Conservation (phyloP, 2,797 vertebrate genomes). For the Siniperca undulata region DNA sequence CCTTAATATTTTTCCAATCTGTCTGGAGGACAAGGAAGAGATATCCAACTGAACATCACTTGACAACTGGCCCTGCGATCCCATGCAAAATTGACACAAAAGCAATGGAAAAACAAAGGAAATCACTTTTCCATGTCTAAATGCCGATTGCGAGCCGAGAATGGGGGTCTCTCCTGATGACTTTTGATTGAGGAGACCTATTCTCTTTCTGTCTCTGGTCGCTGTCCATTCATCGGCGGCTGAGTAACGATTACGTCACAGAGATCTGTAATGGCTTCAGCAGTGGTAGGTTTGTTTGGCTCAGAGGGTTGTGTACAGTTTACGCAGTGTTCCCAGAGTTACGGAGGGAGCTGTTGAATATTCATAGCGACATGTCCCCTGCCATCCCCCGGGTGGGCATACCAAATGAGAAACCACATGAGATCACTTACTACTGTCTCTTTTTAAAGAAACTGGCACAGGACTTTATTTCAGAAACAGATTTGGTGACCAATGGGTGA, state of each 20-base stretch:
- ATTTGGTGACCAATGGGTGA: slow-evolving; percentile 53
- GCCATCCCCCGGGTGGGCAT: slow-evolving; percentile 64
- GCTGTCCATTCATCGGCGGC: slow-evolving; percentile 57
- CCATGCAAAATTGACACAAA: slow-evolving; percentile 25
- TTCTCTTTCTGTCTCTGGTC: slow-evolving; percentile 45
- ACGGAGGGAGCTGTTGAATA: slow-evolving; percentile 72
- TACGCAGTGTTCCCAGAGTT: slow-evolving; percentile 62
- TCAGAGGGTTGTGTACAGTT: slow-evolving; percentile 69
- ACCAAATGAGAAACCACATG: slow-evolving; percentile 63
- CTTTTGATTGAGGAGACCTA: slow-evolving; percentile 47
- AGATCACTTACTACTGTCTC: slow-evolving; percentile 59
- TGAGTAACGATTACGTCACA: slow-evolving; percentile 60
- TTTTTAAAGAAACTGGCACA: slow-evolving; percentile 30
- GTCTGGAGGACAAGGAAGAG: slow-evolving; percentile 27
- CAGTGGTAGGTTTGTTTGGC: slow-evolving; percentile 66
- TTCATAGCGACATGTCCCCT: slow-evolving; percentile 67
- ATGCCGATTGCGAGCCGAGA: slow-evolving; percentile 7
- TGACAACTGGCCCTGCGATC: slow-evolving; percentile 36
- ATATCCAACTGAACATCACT: slow-evolving; percentile 41
- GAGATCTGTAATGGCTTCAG: slow-evolving; percentile 69
- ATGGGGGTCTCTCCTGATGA: slow-evolving; percentile 48
- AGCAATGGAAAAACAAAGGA: slow-evolving; percentile 43
- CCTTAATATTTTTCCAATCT: slow-evolving; percentile 54
- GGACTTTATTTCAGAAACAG: slow-evolving; percentile 41
- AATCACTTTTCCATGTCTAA: slow-evolving; percentile 65